phyloP scores from a whole-genome alignment of 2,888 invertebrate species.

The Rhabditoides inermis region DNA sequence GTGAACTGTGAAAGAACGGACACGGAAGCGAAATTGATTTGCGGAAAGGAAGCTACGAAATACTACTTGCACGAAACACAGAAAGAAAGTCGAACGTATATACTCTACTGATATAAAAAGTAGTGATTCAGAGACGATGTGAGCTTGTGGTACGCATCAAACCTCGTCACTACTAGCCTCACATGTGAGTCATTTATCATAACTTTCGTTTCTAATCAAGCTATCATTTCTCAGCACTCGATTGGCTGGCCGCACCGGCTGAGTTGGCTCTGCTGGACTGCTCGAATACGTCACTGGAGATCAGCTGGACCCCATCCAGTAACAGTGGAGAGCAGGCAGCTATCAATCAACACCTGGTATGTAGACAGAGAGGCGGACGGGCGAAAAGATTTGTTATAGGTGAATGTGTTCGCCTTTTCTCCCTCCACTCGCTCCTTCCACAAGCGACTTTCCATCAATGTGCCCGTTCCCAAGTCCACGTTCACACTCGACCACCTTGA shows the following conservation, averaged over 20 bases:
- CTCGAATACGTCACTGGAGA: constrained; percentile 23
- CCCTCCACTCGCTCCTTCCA: constrained; percentile 3
- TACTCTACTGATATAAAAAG: too few species aligned
- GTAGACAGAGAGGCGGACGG: not conserved
- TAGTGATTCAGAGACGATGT: constrained; percentile 1
- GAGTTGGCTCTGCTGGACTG: constrained; percentile 28
- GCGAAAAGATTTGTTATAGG: constrained; percentile 8
- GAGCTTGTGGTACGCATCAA: constrained; percentile 33
- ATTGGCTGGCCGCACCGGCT: constrained; percentile 32
- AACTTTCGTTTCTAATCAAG: not conserved
- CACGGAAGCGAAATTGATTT: not conserved
- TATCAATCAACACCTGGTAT: constrained; percentile 33
- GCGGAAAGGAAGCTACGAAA: not conserved
- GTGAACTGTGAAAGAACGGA: too few species aligned
- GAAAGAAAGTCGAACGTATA: too few species aligned
- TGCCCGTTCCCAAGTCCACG: constrained; percentile 26
- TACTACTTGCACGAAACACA: constrained; percentile 6
- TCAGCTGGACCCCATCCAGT: constrained; percentile 30
- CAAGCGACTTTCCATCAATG: constrained; percentile 21
- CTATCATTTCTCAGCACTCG: constrained; percentile 16
- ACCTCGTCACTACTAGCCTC: constrained; percentile 30
- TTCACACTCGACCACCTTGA: constrained; percentile 16
- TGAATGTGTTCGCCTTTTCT: constrained; percentile 29
- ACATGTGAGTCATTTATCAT: constrained; percentile 18
- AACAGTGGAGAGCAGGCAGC: constrained; percentile 25